A percentile compares a stretch with the other conserved stretches of the same genome.
These are phyloP conservation scores for Nilaparvata lugens DNA, from an alignment of 1,140 invertebrate species.

Conservation along the genomic window DNA sequence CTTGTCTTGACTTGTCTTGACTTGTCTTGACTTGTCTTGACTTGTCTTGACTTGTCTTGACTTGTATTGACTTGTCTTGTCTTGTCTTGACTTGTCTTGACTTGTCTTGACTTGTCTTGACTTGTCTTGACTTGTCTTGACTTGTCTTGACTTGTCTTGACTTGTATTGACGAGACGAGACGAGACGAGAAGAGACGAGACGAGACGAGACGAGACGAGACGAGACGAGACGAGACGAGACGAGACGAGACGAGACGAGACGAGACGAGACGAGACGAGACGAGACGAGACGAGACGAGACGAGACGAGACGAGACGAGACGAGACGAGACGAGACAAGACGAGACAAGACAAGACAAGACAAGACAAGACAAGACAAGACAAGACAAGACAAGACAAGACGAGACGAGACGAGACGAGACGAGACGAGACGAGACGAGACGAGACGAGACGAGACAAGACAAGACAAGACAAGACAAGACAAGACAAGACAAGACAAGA, in stretches of 20 bases:
- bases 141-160: too few species aligned
- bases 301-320: conserved; percentile 5
- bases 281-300: conserved; percentile 9
- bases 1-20: neutral
- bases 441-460: conserved; percentile 8
- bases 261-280: conserved; percentile 4
- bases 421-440: conserved; percentile 6
- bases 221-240: neutral
- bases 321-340: conserved; percentile 8
- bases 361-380: conserved; percentile 5
- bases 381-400: neutral
- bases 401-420: conserved; percentile 9
- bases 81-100: neutral
- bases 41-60: too few species aligned
- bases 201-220: neutral
- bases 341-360: too few species aligned
- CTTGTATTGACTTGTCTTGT: too few species aligned
- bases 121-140: neutral
- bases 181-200: neutral
- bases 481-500: conserved; percentile 5
- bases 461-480: conserved; percentile 9
- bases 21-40: conserved; percentile 5
- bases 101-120: neutral
- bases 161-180: neutral
- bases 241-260: neutral